Conservation (phyloP, 2,888 invertebrate species). For the Spodoptera picta region DNA sequence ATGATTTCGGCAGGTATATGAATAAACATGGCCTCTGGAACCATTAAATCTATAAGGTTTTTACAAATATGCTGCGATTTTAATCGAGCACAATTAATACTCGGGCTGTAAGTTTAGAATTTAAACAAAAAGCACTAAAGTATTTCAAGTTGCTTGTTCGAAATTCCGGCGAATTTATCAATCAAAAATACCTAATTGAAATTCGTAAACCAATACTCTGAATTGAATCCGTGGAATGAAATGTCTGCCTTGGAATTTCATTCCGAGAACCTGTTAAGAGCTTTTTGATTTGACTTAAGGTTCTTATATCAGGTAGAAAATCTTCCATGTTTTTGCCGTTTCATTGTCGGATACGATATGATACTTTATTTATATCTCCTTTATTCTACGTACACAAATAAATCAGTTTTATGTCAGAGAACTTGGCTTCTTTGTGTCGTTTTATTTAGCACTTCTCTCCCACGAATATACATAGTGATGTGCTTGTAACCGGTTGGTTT, state of each 20-base stretch:
- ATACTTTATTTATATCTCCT: constrained; percentile 66
- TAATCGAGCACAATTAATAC: constrained; percentile 24
- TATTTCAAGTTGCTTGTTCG: constrained; percentile 14
- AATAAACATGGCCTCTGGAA: constrained; percentile 53
- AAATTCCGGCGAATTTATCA: constrained; percentile 34
- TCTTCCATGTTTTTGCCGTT: constrained; percentile 68
- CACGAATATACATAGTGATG: constrained; percentile 68
- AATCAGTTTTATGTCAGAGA: constrained; percentile 57
- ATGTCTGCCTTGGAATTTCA: constrained; percentile 52
- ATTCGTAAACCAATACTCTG: constrained; percentile 55
- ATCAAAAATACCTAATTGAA: constrained; percentile 35
- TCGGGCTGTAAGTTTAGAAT: constrained; percentile 14
- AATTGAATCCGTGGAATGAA: constrained; percentile 60
- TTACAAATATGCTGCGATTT: constrained; percentile 31
- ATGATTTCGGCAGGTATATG: constrained; percentile 58
- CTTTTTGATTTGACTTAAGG: constrained; percentile 64
- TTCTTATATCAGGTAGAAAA: constrained; percentile 68
- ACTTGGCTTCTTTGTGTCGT: constrained; percentile 45
- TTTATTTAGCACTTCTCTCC: constrained; percentile 71
- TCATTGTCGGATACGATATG: constrained; percentile 66
- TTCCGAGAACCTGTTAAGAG: constrained; percentile 69
- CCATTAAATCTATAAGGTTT: constrained; percentile 28
- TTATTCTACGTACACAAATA: constrained; percentile 63
- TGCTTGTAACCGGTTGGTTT: constrained; percentile 69
- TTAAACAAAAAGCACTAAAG: constrained; percentile 7